phyloP scores from a whole-genome alignment of 1,140 invertebrate species.

The Cotesia chilonis region DNA sequence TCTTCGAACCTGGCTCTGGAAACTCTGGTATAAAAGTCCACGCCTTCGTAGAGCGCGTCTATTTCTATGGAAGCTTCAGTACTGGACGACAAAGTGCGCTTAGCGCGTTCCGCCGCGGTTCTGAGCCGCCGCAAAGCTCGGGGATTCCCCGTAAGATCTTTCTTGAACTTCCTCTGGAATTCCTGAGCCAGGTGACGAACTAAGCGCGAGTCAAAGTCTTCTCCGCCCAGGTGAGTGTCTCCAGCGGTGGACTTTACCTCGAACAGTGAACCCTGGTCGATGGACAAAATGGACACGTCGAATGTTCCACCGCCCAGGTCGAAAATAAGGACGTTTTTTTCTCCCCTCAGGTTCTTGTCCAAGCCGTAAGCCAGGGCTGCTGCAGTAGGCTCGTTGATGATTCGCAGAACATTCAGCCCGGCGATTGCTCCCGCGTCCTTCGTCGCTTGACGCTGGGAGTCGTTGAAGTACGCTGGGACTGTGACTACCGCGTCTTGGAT shows the following conservation, averaged over 20 bases:
- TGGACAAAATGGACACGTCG: conserved; percentile 81
- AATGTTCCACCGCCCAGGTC: conserved; percentile 79
- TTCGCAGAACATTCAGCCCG: conserved; percentile 81
- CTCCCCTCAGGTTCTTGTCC: conserved; percentile 82
- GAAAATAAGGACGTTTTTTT: conserved; percentile 76
- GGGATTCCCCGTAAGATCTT: conserved; percentile 70
- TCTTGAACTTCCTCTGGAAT: conserved; percentile 75
- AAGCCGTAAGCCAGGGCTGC: conserved; percentile 85
- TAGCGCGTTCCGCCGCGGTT: conserved; percentile 80
- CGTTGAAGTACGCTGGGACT: conserved; percentile 78
- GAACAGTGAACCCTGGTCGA: conserved; percentile 58
- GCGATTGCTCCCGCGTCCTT: conserved; percentile 80
- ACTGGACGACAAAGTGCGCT: conserved; percentile 77
- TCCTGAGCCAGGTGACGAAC: conserved; percentile 73
- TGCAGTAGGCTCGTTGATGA: conserved; percentile 83
- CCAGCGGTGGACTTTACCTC: conserved; percentile 78
- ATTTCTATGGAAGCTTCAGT: conserved; percentile 77
- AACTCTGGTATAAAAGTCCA: conserved; percentile 76
- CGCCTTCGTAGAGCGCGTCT: conserved; percentile 76
- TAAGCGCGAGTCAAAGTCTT: conserved; percentile 77
- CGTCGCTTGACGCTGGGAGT: conserved; percentile 74
- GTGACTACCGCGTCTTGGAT: conserved; percentile 75
- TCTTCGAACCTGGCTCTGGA: conserved; percentile 75
- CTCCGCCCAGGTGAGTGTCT: conserved; percentile 80
- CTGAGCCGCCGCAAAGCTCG: conserved; percentile 74